A percentile compares a stretch with the other conserved stretches of the same genome.
Conservation (phyloP, 2,113 vertebrate species). For the Notothenia rossii region DNA sequence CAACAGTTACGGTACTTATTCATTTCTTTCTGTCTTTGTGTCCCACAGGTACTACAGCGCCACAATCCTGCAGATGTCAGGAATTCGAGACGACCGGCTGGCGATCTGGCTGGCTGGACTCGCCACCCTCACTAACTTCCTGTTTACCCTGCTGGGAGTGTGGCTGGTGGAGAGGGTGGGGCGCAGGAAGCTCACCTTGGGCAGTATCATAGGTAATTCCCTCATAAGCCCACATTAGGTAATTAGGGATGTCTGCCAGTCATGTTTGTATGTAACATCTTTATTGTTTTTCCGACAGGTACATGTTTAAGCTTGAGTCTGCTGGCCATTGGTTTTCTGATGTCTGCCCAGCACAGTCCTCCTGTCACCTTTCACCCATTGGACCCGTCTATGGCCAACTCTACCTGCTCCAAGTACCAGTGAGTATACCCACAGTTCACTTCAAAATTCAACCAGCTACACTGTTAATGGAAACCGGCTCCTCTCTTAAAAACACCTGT, state of each 20-base stretch:
- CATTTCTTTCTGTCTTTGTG: background rate
- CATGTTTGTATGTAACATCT: background rate
- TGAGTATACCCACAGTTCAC: slow-evolving; percentile 74
- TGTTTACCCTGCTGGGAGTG: slow-evolving; percentile 95
- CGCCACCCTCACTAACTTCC: slow-evolving; percentile 95
- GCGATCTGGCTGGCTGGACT: slow-evolving; percentile 96
- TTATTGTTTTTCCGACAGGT: slow-evolving; percentile 78
- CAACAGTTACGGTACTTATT: background rate
- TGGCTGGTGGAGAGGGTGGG: slow-evolving; percentile 97
- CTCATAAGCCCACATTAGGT: background rate
- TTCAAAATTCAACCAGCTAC: background rate
- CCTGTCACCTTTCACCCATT: slow-evolving; percentile 88
- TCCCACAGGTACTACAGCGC: slow-evolving; percentile 95
- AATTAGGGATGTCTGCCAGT: accelerated
- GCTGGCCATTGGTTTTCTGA: slow-evolving; percentile 92
- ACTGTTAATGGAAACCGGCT: background rate
- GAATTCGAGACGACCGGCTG: slow-evolving; percentile 91
- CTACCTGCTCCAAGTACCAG: slow-evolving; percentile 92
- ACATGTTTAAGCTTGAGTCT: slow-evolving; percentile 91
- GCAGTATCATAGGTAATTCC: slow-evolving; percentile 90
- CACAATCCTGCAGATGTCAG: slow-evolving; percentile 99
- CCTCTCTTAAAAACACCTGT: background rate
- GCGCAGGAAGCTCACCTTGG: slow-evolving; percentile 92
- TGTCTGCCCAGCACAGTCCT: slow-evolving; percentile 93
- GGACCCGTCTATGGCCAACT: slow-evolving; percentile 88